phyloP scores from a whole-genome alignment of 2,113 vertebrate genomes.

The Puntigrus tetrazona region DNA sequence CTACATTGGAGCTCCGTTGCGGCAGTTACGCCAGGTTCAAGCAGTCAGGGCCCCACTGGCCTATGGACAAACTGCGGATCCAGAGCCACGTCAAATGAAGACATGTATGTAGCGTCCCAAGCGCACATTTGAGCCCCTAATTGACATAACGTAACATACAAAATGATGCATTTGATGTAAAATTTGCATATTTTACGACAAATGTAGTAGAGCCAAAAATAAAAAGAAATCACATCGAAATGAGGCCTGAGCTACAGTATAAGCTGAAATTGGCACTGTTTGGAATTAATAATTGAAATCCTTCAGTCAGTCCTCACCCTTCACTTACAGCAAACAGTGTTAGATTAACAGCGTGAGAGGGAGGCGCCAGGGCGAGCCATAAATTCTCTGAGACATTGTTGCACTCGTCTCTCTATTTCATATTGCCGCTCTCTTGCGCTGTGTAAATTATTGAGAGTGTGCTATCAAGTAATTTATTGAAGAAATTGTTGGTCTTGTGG shows the following conservation, averaged over 20 bases:
- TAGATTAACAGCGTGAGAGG: constrained; percentile 17
- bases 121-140: background rate
- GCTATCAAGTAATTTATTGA: constrained; percentile 72
- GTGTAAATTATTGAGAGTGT: constrained; percentile 71
- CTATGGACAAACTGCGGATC: constrained; percentile 85
- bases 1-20: constrained; percentile 95
- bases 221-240: constrained; percentile 4
- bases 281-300: constrained; percentile 15
- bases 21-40: constrained; percentile 97
- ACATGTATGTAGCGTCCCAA: background rate
- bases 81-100: constrained; percentile 67
- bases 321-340: constrained; percentile 32
- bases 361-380: background rate
- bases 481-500: constrained; percentile 66
- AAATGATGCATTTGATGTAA: constrained; percentile 15
- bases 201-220: constrained; percentile 1
- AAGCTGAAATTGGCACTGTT: constrained; percentile 2
- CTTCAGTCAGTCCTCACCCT: background rate
- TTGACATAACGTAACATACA: background rate
- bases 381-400: constrained; percentile 57
- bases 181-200: constrained; percentile 5
- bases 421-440: constrained; percentile 60
- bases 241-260: background rate
- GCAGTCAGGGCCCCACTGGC: constrained; percentile 96
- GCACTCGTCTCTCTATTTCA: constrained; percentile 62